phyloP scores from a whole-genome alignment of 2,113 vertebrate genomes.

The Myrmecobius fasciatus region DNA sequence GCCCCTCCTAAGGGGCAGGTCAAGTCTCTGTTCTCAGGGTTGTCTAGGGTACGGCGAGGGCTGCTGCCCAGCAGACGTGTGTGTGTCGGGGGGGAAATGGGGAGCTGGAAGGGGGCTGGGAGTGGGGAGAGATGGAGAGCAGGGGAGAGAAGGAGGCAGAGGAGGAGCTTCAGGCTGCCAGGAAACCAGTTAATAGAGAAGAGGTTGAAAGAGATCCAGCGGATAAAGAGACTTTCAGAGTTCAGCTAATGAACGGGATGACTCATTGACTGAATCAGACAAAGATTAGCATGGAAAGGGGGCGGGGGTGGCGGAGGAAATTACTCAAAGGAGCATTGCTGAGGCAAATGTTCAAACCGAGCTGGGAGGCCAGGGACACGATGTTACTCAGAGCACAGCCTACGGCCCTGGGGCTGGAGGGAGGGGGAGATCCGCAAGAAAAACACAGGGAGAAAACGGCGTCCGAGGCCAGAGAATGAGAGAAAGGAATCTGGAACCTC shows the following conservation, averaged over 20 bases:
- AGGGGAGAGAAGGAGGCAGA: neutral
- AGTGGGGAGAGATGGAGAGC: neutral
- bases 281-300: constrained; percentile 78
- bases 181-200: constrained; percentile 72
- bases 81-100: neutral
- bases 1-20: neutral
- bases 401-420: constrained; percentile 22
- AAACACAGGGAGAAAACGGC: constrained; percentile 56
- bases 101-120: neutral
- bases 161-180: constrained; percentile 74
- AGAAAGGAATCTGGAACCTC: constrained; percentile 44
- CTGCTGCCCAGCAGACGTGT: constrained; percentile 60
- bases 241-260: constrained; percentile 83
- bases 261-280: constrained; percentile 84
- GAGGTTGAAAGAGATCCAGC: constrained; percentile 80
- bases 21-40: constrained; percentile 22
- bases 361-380: constrained; percentile 47
- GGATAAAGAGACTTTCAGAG: constrained; percentile 82
- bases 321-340: constrained; percentile 67
- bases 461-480: constrained; percentile 32
- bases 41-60: constrained; percentile 31
- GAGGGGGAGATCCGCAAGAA: constrained; percentile 7
- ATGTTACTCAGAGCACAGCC: constrained; percentile 57
- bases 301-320: constrained; percentile 71
- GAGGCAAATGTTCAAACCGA: constrained; percentile 57